Conservation (phyloP, 2,888 invertebrate genomes). For the Stenotaenia linearis region DNA sequence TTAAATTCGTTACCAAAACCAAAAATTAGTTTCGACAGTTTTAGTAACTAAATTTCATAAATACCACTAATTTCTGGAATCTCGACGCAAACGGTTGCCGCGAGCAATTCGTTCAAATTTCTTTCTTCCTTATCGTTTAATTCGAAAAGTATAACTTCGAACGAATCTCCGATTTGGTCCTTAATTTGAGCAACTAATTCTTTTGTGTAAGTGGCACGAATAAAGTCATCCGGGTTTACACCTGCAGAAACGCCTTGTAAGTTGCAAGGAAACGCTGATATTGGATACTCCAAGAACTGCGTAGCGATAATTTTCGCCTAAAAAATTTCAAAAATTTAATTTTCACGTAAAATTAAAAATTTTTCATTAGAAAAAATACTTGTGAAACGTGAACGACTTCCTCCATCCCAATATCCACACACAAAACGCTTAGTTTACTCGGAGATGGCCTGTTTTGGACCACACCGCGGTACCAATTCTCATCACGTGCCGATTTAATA, state of each 20-base stretch:
- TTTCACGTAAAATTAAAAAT: not conserved
- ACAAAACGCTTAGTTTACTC: constrained; percentile 1
- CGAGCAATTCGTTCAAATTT: not conserved
- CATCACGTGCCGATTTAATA: not conserved
- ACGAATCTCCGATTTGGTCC: not conserved
- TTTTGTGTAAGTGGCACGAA: not conserved
- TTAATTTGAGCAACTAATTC: not conserved
- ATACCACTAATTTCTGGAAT: not conserved
- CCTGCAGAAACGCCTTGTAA: not conserved
- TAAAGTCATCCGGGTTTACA: not conserved
- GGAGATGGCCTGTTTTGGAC: not conserved
- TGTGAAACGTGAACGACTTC: not conserved
- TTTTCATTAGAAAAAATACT: not conserved
- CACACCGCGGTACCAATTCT: constrained; percentile 16
- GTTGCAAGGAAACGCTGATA: not conserved
- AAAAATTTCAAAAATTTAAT: not conserved
- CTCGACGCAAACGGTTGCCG: not conserved
- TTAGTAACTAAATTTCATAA: not conserved
- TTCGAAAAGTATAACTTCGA: not conserved
- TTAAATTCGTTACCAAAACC: not conserved
- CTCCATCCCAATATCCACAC: constrained; percentile 1
- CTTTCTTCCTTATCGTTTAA: not conserved
- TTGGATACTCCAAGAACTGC: not conserved
- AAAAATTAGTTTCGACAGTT: not conserved
- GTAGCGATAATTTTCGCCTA: not conserved